Percentiles rank a stretch among this genome's conserved stretches.
These are phyloP conservation scores for Drosophila antonietae DNA, from an alignment of 2,888 invertebrate genomes.

Conservation along the genomic window DNA sequence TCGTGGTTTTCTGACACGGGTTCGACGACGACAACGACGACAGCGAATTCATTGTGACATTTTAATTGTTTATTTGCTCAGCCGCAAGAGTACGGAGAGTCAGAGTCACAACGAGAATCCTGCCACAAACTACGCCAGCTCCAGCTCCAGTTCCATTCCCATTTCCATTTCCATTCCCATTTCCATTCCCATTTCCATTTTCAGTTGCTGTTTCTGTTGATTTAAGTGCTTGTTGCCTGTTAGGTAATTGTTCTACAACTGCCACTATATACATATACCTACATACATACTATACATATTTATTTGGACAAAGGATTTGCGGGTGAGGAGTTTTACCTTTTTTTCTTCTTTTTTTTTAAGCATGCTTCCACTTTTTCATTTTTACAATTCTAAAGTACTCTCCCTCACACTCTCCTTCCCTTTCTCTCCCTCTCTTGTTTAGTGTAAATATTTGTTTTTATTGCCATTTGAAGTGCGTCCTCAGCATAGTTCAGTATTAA, in stretches of 20 bases:
- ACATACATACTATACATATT: constrained; percentile 48
- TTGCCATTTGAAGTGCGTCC: constrained; percentile 75
- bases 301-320: constrained; percentile 72
- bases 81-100: constrained; percentile 11
- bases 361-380: constrained; percentile 19
- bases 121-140: constrained; percentile 20
- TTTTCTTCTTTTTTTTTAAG: constrained; percentile 14
- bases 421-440: constrained; percentile 24
- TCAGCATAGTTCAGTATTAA: constrained; percentile 58
- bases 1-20: constrained; percentile 80
- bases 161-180: neutral
- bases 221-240: constrained; percentile 64
- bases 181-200: neutral
- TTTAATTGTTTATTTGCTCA: constrained; percentile 79
- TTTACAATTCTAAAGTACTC: constrained; percentile 31
- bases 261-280: constrained; percentile 25
- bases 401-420: neutral
- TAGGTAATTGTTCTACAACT: constrained; percentile 55
- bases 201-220: constrained; percentile 26
- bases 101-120: constrained; percentile 11
- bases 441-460: constrained; percentile 76
- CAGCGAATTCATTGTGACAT: constrained; percentile 72
- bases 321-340: constrained; percentile 56
- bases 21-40: constrained; percentile 64
- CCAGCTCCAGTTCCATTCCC: neutral